A percentile compares a stretch with the other conserved stretches of the same genome.
Evolutionary conservation across 2,888 invertebrate species (phyloP).

Genomic region (Apamea monoglypha): DNA sequence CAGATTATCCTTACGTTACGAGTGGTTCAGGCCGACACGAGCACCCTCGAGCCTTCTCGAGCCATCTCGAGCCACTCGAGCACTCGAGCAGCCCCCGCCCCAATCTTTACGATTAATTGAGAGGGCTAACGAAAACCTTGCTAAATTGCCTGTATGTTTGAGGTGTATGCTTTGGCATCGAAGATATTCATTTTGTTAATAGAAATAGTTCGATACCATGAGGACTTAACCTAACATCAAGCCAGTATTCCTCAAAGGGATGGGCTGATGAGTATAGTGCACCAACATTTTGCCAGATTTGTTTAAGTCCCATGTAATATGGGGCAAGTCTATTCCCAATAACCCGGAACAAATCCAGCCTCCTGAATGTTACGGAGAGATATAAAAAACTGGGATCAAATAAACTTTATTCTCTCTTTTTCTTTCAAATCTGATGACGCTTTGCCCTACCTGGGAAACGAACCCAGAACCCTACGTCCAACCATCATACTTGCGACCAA

Average conservation of each 20-base stretch:
- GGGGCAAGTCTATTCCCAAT: neutral
- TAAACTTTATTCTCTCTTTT: too few species aligned
- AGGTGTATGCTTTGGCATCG: constrained; percentile 32
- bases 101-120: constrained; percentile 82
- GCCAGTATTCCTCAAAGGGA: neutral
- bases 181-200: neutral
- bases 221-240: neutral
- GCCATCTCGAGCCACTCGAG: constrained; percentile 65
- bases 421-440: too few species aligned
- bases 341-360: neutral
- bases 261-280: neutral
- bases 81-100: constrained; percentile 60
- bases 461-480: neutral
- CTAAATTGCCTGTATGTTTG: constrained; percentile 74
- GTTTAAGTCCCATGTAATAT: neutral
- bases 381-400: too few species aligned
- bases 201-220: neutral
- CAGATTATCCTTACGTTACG: constrained; percentile 65
- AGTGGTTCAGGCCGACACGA: constrained; percentile 69
- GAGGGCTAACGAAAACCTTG: constrained; percentile 75
- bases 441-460: neutral
- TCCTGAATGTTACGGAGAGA: neutral
- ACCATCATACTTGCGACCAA: neutral
- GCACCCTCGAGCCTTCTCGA: constrained; percentile 65
- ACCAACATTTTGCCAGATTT: neutral